Base-by-base conservation (phyloP, 2,797 vertebrate genomes). In the Brachyalestes nurse region DNA sequence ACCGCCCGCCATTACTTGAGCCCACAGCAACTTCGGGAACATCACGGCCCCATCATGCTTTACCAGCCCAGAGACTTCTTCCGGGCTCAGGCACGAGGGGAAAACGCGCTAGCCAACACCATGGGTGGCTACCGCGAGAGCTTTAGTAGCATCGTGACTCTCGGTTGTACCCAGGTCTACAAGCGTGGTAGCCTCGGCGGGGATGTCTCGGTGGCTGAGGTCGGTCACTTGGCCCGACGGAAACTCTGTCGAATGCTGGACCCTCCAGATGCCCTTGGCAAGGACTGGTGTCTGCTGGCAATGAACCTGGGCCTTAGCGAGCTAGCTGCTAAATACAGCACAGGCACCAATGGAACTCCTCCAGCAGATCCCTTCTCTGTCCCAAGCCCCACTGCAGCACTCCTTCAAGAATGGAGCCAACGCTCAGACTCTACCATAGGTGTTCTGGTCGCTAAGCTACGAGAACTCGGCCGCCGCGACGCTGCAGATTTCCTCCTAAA, bases 211-310 rank as follows among this genome's bases (percentile, higher is more conserved):
- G 94, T 96, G 4, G 96, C 96, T 0, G 97, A 99, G 17, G 90
- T 99, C 13, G 94, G 93, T 80, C 93, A 96, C 6, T 87, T 99
- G 86, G 96, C 95, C 1, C 95, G 96, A 75, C 93, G 98, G 84
- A 99, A 98, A 88, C 93, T 99, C 4, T 96, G 97, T 80, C 95
- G 97, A 80, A 93, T 99, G 92, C 91, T 99, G 89, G 97, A 99
- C 93, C 96, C 96, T 0, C 97, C 96, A 0, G 98, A 99, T 84
- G 96, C 97, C 40, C 94, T 99, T 91, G 97, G 98, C 65, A 99
- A 99, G 90, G 98, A 99, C 84, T 99, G 98, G 97, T 99, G 97
- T 91, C 96, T 99, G 91, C 93, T 99, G 61, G 98, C 98, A 86
- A 99, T 98, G 97, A 99, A 99, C 92, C 90, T 99, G 72, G 97